Evolutionary conservation across 2,888 invertebrate species (phyloP).

Genomic region (Heliconius hortense): DNA sequence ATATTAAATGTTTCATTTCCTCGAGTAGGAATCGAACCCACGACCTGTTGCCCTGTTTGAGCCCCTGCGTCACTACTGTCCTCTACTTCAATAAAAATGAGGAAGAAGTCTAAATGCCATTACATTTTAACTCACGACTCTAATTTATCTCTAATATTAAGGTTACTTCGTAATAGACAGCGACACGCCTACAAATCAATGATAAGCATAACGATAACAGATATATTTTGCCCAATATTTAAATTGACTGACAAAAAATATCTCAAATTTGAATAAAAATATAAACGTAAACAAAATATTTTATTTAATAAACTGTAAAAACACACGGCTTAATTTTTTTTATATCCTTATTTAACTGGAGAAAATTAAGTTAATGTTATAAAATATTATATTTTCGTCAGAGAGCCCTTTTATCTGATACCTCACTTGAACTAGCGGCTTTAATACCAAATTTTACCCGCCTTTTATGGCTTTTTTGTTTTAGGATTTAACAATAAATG

Average conservation of each 20-base stretch:
- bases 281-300: not conserved
- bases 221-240: not conserved
- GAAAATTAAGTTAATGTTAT: too few species aligned
- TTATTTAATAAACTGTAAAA: too few species aligned
- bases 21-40: not conserved
- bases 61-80: not conserved
- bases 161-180: conserved; percentile 2
- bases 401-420: too few species aligned
- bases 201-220: not conserved
- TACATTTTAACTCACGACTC: conserved; percentile 3
- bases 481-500: too few species aligned
- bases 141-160: not conserved
- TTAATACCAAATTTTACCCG: too few species aligned
- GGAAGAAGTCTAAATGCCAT: conserved; percentile 16
- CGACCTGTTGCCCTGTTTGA: not conserved
- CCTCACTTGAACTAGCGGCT: too few species aligned
- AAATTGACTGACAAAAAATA: not conserved
- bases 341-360: too few species aligned
- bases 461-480: too few species aligned
- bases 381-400: too few species aligned
- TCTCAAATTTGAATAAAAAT: not conserved
- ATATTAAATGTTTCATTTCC: not conserved
- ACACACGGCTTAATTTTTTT: too few species aligned
- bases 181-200: not conserved
- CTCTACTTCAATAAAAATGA: not conserved